Base-by-base conservation (phyloP, 2,797 vertebrate genomes). In the Cynodonichthys magdalenae region DNA sequence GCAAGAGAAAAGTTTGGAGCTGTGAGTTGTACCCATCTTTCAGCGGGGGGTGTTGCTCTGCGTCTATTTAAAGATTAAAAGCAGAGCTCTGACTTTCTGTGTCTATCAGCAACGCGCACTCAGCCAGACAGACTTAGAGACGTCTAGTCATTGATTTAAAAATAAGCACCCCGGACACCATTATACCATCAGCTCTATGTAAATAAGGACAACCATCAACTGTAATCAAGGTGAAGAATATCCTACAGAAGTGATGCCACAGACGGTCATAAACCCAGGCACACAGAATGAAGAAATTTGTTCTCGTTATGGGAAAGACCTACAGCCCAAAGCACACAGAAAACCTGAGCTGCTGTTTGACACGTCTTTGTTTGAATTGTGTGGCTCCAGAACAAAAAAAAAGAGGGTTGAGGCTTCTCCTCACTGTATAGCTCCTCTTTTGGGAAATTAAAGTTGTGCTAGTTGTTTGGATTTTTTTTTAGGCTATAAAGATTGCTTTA, bases 241-340 rank as follows among this genome's bases (percentile, higher is more conserved):
- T 63, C 50, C 59, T 46, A 74, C 59, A 77, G 63, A 71, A 60
- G 61, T 55, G 67, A 80, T 47, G 44, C 34, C 5, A 36, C 20
- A 70, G 64, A 44, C 10, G 36, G 34, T 60, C 48, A 57, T 53
- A 65, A 55, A 60, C 67, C 15, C 28, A 24, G 1, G 59, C 49
- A 77, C 66, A 48, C 34, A 74, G 59, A 64, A 61, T 60, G 49
- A 27, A 46, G 59, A 62, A 74, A 67, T 89, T 88, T 90, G 84
- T 71, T 74, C 59, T 59, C 79, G 54, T 64, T 82, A 69, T 84
- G 69, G 70, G 81, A 82, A 83, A 82, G 74, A 47, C 44, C 44
- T 79, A 63, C 50, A 48, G 55, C 75, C 71, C 19, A 53, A 44
- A 45, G 57, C 65, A 65, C 77, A 87, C 71, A 83, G 55, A 75